Evolutionary conservation across 2,113 vertebrate genomes (phyloP).

Genomic region (Tetraodon nigroviridis): DNA sequence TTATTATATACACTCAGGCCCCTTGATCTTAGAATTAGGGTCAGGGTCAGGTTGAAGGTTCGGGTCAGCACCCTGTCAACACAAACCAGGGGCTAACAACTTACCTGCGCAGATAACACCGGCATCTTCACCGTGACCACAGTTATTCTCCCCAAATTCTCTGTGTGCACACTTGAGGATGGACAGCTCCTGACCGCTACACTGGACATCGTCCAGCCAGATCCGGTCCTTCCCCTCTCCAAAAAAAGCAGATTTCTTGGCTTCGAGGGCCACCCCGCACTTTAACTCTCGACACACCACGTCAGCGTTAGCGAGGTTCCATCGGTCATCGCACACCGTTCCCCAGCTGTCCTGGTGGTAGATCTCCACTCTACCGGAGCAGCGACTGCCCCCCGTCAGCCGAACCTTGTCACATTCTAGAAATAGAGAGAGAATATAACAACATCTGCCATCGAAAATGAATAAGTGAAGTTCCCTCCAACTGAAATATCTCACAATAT

Average conservation of each 20-base stretch:
- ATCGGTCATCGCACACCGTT: constrained; percentile 62
- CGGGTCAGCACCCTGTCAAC: no score
- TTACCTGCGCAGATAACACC: constrained; percentile 60
- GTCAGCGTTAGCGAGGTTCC: constrained; percentile 43
- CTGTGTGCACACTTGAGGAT: constrained; percentile 42
- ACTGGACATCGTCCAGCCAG: constrained; percentile 64
- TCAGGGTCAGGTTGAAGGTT: background rate
- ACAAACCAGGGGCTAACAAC: background rate
- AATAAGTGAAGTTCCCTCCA: background rate
- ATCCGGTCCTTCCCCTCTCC: constrained; percentile 46
- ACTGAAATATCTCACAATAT: no score
- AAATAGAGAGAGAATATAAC: background rate
- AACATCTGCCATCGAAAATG: background rate
- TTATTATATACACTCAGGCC: no score
- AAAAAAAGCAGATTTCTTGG: constrained; percentile 37
- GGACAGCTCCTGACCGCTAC: constrained; percentile 45
- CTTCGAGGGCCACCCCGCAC: constrained; percentile 48
- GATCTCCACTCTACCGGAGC: constrained; percentile 60
- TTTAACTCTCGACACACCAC: constrained; percentile 53
- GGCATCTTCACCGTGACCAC: constrained; percentile 60
- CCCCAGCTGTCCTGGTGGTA: constrained; percentile 43
- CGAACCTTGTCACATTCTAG: constrained; percentile 45
- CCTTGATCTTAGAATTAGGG: no score
- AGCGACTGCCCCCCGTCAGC: constrained; percentile 47
- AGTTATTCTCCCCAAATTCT: constrained; percentile 34